Percentiles rank a stretch among this genome's conserved stretches.
phyloP scores from a whole-genome alignment of 2,113 vertebrate species.

The Peromyscus maniculatus region DNA sequence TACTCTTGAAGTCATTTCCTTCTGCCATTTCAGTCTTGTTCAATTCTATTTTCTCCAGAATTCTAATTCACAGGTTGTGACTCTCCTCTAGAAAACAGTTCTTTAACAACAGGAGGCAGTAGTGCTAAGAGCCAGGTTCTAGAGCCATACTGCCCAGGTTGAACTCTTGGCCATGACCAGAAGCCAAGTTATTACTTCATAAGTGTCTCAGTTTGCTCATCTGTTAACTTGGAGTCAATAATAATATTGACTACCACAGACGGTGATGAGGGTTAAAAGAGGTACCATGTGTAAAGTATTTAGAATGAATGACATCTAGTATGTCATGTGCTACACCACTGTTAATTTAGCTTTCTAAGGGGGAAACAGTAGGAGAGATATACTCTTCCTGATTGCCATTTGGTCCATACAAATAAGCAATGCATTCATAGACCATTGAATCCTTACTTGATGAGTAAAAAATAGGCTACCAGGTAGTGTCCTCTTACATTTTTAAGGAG shows the following conservation, averaged over 20 bases:
- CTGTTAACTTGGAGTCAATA: neutral
- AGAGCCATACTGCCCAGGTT: neutral
- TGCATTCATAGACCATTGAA: neutral
- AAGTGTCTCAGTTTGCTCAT: conserved; percentile 21
- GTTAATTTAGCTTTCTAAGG: neutral
- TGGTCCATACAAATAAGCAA: conserved; percentile 5
- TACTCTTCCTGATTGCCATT: conserved; percentile 6
- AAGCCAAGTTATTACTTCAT: neutral
- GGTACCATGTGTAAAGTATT: neutral
- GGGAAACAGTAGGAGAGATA: neutral
- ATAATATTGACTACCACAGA: neutral
- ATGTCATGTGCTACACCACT: neutral
- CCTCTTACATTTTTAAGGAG: neutral
- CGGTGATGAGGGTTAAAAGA: neutral
- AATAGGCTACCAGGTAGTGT: neutral
- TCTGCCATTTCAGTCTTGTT: conserved; percentile 25
- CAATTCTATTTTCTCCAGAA: conserved; percentile 16
- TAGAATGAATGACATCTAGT: neutral
- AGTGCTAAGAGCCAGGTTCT: neutral
- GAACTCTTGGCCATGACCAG: neutral
- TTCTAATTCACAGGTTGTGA: neutral
- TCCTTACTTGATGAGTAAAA: conserved; percentile 13
- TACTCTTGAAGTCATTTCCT: conserved; percentile 38
- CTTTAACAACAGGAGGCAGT: neutral
- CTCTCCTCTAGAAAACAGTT: neutral